Base-by-base conservation (phyloP, 2,888 invertebrate genomes). In the Phortica okadai region DNA sequence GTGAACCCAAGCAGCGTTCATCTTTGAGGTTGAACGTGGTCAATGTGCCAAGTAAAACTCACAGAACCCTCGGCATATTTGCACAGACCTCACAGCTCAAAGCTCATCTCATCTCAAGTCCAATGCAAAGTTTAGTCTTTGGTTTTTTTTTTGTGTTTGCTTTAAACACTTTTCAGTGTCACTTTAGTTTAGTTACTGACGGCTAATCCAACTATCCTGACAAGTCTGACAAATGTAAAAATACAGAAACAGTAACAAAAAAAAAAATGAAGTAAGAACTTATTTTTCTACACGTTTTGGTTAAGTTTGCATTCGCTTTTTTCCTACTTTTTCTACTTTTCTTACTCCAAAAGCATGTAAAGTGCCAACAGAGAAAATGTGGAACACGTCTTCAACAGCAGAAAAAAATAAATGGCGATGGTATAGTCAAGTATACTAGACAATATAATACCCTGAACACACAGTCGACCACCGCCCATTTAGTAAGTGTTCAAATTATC, bases 261-360 rank as follows among this genome's bases (percentile, higher is more conserved):
- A 50, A 16, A 14, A 6, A 72, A 50, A 21, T 21, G 21, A 72
- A 56, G 21, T 16, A 50, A 50, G 72, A 7, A 8, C 50, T 50
- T 14, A 14, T 50, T 50, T 50, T 50, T 2, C 50, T 5, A 8
- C 33, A 33, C 14, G 50, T 8, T 50, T 50, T 50, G 50, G 10
- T 50, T 11, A 50, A 11, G 2, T 50, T 50, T 50, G 50, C 50
- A 11, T 2, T 8, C 2, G 14, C 5, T 50, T 6, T 50, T 33
- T 33, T 33, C 33, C 50, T 21, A 21, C 21, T 21, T 21, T 21
- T 21, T 21, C 10, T 50, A 14, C 50, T 50, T 50, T 14, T 10
- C 14, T 6, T 25, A 72, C 41, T 56, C 33, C 56, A 54, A 56
- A 33, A 72, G 8, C 72, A 56, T 50, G 56, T 72, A 25, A 72